Percentiles rank a stretch among this genome's conserved stretches.
phyloP scores from a whole-genome alignment of 2,888 invertebrate genomes.

The Drosophila infuscata region DNA sequence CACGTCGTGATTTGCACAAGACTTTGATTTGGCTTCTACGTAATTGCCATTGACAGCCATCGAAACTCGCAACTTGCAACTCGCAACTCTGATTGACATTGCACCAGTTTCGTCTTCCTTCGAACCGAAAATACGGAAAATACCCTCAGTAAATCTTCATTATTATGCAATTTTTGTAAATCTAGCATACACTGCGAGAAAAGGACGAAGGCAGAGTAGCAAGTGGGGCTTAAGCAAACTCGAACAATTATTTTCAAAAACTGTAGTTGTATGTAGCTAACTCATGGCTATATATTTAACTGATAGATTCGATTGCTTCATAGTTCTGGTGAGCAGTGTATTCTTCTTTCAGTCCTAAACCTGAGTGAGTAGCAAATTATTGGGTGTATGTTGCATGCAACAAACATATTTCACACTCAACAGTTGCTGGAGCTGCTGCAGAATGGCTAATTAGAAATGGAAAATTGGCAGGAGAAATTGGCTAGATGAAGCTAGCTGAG shows the following conservation, averaged over 20 bases:
- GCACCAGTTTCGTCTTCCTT: slow-evolving; percentile 5
- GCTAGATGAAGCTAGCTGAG: slow-evolving; percentile 3
- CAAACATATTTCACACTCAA: slow-evolving; percentile 19
- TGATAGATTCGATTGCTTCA: neutral
- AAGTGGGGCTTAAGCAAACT: neutral
- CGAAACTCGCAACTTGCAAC: slow-evolving; percentile 33
- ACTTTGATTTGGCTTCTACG: slow-evolving; percentile 62
- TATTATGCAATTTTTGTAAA: slow-evolving; percentile 4
- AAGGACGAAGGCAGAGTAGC: too few relatives aligned
- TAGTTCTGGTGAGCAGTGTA: neutral
- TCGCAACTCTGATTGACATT: slow-evolving; percentile 45
- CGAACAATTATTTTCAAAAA: too few relatives aligned
- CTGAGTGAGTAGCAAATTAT: slow-evolving; percentile 6
- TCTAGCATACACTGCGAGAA: neutral
- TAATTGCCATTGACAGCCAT: slow-evolving; percentile 69
- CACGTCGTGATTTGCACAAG: slow-evolving; percentile 60
- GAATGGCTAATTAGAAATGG: slow-evolving; percentile 1
- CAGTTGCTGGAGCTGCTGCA: slow-evolving; percentile 5
- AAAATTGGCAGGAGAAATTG: neutral
- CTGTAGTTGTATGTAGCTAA: too few relatives aligned
- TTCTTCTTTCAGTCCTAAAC: neutral
- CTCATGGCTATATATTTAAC: too few relatives aligned
- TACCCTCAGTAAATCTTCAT: slow-evolving; percentile 5
- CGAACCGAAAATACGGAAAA: neutral
- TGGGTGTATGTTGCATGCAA: slow-evolving; percentile 6